These are phyloP conservation scores for Mellilla xanthometata DNA, from an alignment of 2,888 invertebrate genomes.

Conservation along the genomic window DNA sequence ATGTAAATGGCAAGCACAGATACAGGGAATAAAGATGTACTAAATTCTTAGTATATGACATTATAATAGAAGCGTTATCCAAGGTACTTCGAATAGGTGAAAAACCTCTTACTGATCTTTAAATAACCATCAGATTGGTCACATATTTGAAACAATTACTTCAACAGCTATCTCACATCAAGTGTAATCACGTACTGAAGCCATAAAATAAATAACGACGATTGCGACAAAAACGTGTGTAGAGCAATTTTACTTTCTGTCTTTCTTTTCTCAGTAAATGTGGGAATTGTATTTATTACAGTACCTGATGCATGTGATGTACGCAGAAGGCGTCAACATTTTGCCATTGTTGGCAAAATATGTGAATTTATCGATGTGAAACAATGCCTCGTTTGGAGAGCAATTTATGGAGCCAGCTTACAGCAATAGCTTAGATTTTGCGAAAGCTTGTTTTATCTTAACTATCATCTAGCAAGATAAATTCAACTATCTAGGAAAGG, in stretches of 20 bases:
- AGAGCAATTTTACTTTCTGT: slow-evolving; percentile 26
- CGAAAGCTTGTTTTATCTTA: slow-evolving; percentile 17
- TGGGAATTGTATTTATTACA: slow-evolving; percentile 20
- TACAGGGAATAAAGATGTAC: too few relatives aligned
- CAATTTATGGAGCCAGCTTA: slow-evolving; percentile 12
- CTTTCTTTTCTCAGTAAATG: slow-evolving; percentile 26
- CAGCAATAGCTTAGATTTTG: slow-evolving; percentile 5
- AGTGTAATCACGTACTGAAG: too few relatives aligned
- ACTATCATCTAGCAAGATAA: slow-evolving; percentile 12
- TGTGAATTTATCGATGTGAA: slow-evolving; percentile 25
- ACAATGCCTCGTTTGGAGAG: slow-evolving; percentile 24
- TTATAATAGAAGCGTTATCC: too few relatives aligned
- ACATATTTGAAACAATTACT: not conserved
- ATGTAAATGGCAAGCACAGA: too few relatives aligned
- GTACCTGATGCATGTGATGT: not conserved
- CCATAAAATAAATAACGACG: slow-evolving; percentile 5
- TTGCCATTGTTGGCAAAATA: slow-evolving; percentile 24
- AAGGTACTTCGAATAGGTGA: too few relatives aligned
- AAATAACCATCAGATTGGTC: not conserved
- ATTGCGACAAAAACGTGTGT: slow-evolving; percentile 14
- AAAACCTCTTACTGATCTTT: not conserved
- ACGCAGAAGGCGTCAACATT: slow-evolving; percentile 11
- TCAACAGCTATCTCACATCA: not conserved
- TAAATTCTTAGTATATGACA: too few relatives aligned
- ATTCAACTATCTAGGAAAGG: not conserved